Evolutionary conservation across 2,113 vertebrate genomes (phyloP), one percentile per base, ranked within the genome.

Genomic region (Macquaria australasica): DNA sequence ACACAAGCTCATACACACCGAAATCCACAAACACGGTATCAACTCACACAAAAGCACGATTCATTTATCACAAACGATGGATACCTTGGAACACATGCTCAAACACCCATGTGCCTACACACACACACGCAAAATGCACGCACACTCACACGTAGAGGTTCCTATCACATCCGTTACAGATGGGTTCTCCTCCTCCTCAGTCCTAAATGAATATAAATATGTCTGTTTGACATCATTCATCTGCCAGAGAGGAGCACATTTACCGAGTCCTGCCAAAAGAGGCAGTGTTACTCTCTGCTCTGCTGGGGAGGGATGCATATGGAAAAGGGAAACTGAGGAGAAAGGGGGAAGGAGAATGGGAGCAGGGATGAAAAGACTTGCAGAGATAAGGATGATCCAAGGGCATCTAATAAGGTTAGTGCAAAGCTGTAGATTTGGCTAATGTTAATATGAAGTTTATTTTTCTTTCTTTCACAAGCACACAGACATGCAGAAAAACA

Each of bases 151-250:
- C 86, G 21, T 76, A 62, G 86, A 84, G 10, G 87, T 59, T 93
- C 88, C 94, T 90, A 94, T 95, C 94, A 93, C 93, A 95, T 93
- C 93, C 85, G 93, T 94, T 94, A 94, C 94, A 95, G 94, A 94
- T 94, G 93, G 92, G 79, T 90, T 94, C 92, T 94, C 93, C 93
- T 95, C 93, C 93, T 94, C 92, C 91, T 93, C 91, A 77, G 85
- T 85, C 91, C 93, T 95, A 95, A 94, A 95, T 95, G 91, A 95
- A 94, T 95, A 95, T 94, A 95, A 94, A 95, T 94, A 94, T 93
- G 93, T 93, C 93, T 92, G 91, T 91, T 94, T 94, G 93, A 94
- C 94, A 95, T 94, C 93, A 94, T 95, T 94, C 94, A 93, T 95
- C 93, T 95, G 93, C 92, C 89, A 85, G 80, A 85, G 86, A 90